phyloP scores from a whole-genome alignment of 2,888 invertebrate genomes.

The Alcis repandata region DNA sequence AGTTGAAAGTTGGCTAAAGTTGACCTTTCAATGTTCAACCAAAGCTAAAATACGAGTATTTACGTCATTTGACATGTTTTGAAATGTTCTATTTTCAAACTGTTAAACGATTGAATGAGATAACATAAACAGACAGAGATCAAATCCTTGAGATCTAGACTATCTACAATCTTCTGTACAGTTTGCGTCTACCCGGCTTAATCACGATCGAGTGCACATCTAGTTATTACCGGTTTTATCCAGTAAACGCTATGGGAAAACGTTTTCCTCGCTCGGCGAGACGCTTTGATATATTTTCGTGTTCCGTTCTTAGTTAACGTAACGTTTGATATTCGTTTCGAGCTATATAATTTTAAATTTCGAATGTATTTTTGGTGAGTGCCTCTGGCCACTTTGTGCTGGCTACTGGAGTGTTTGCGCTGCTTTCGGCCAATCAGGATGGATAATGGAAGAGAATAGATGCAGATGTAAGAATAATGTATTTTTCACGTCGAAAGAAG shows the following conservation, averaged over 20 bases:
- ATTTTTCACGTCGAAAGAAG: too few relatives aligned
- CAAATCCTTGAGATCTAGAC: background rate
- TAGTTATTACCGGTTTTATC: constrained; percentile 48
- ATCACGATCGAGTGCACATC: constrained; percentile 21
- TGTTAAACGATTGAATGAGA: background rate
- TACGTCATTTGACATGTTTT: too few relatives aligned
- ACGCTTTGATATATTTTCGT: constrained; percentile 62
- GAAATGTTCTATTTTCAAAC: too few relatives aligned
- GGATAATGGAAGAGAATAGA: constrained; percentile 13
- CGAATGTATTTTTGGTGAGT: constrained; percentile 45
- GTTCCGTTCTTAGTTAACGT: constrained; percentile 52
- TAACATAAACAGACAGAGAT: background rate
- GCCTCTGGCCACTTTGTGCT: constrained; percentile 36
- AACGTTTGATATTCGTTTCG: constrained; percentile 50
- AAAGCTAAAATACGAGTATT: too few relatives aligned
- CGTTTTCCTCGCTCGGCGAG: constrained; percentile 66
- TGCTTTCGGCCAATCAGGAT: constrained; percentile 20
- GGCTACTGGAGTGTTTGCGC: constrained; percentile 41
- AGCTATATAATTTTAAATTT: constrained; percentile 50
- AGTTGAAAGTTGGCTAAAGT: too few relatives aligned
- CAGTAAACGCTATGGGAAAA: constrained; percentile 75
- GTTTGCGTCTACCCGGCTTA: constrained; percentile 23
- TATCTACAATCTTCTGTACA: background rate
- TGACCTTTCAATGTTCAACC: too few relatives aligned
- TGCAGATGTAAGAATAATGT: background rate